Percentiles rank a stretch among this genome's conserved stretches.
phyloP scores from a whole-genome alignment of 2,888 invertebrate genomes.

The Ectemnius lituratus region DNA sequence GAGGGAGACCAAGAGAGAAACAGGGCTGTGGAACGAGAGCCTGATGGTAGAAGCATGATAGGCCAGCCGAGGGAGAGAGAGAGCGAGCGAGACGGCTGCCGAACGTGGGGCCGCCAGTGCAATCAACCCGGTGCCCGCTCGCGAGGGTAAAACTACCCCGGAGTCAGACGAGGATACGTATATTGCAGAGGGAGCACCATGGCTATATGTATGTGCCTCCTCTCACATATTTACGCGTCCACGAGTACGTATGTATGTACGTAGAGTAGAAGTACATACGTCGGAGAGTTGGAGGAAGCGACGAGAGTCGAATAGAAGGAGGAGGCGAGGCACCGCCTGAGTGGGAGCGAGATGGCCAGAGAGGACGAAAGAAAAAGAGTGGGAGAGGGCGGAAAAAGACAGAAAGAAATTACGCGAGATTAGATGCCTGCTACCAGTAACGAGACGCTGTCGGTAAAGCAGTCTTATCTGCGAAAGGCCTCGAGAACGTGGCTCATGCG shows the following conservation, averaged over 20 bases:
- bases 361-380: constrained; percentile 47
- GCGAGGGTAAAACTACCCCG: constrained; percentile 74
- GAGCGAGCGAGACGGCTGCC: constrained; percentile 56
- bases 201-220: constrained; percentile 22
- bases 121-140: constrained; percentile 75
- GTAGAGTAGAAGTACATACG: constrained; percentile 20
- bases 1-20: constrained; percentile 51
- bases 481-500: constrained; percentile 23
- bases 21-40: constrained; percentile 26
- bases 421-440: constrained; percentile 69
- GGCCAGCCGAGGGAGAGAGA: constrained; percentile 36
- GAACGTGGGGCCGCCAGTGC: constrained; percentile 73
- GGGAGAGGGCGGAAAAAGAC: constrained; percentile 46
- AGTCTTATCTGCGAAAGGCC: constrained; percentile 43
- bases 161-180: constrained; percentile 70
- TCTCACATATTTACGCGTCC: constrained; percentile 12
- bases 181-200: constrained; percentile 60
- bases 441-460: constrained; percentile 70
- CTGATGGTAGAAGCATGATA: constrained; percentile 30
- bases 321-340: constrained; percentile 14
- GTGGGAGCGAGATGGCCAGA: constrained; percentile 12
- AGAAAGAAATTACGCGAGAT: constrained; percentile 68
- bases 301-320: constrained; percentile 33
- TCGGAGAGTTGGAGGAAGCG: constrained; percentile 20
- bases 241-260: constrained; percentile 21